Percentiles rank a stretch among this genome's conserved stretches.
These are phyloP conservation scores for Dastarcus helophoroides DNA, from an alignment of 2,888 invertebrate species.

Conservation along the genomic window DNA sequence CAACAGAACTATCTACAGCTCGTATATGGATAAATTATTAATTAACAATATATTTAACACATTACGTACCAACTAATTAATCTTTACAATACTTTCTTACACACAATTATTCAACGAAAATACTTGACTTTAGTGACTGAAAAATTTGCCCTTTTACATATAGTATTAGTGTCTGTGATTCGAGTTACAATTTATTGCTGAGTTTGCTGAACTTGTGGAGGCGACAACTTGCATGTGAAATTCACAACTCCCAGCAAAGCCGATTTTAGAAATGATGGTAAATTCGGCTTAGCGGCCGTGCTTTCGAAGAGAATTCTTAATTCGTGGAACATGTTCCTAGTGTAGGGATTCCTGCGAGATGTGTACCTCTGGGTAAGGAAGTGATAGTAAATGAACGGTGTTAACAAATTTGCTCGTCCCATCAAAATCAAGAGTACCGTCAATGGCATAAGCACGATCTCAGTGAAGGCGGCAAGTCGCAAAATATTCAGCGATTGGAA, in stretches of 20 bases:
- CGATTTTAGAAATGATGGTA: constrained; percentile 55
- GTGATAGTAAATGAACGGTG: constrained; percentile 95
- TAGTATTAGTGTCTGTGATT: too few species aligned
- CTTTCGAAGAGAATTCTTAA: constrained; percentile 62
- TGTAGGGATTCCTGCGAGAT: constrained; percentile 92
- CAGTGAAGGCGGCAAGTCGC: constrained; percentile 81
- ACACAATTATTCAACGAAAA: too few species aligned
- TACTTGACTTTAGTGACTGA: too few species aligned
- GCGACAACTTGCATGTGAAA: constrained; percentile 68
- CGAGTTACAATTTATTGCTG: constrained; percentile 23
- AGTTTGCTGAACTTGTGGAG: constrained; percentile 39
- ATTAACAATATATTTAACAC: too few species aligned
- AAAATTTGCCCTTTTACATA: too few species aligned
- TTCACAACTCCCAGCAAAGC: constrained; percentile 50
- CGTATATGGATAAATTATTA: too few species aligned
- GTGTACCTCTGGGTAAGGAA: constrained; percentile 86
- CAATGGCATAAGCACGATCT: constrained; percentile 85
- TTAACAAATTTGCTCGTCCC: constrained; percentile 79
- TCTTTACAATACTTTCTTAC: too few species aligned
- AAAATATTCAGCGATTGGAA: constrained; percentile 84
- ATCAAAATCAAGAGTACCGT: constrained; percentile 67
- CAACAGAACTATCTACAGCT: too few species aligned
- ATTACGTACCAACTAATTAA: too few species aligned
- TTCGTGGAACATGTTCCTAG: constrained; percentile 85
- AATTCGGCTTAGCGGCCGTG: constrained; percentile 52